Base-by-base conservation (phyloP, 2,888 invertebrate genomes). In the Caenorhabditis zanzibari region DNA sequence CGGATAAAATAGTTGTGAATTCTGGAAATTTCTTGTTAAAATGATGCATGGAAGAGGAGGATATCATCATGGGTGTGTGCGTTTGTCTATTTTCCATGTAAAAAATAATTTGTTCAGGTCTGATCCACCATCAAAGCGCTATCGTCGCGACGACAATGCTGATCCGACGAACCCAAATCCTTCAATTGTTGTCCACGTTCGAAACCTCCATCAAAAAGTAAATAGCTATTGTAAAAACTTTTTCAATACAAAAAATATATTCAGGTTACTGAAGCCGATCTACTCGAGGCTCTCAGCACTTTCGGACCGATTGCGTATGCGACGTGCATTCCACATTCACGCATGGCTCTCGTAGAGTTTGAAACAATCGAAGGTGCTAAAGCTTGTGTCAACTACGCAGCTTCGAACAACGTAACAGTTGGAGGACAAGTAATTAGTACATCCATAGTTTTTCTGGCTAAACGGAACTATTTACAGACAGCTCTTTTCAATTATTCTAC, bases 121-220 rank as follows among this genome's bases (percentile, higher is more conserved):
- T n/a, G 74, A 74, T 16, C 75, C 77, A 5, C 85, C 87, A 19
- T n/a, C 56, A 16, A 87, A 85, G 68, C 63, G 87, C 0, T 85
- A 81, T 66, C 85, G 84, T 9, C 79, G 87, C 10, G 92, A 92
- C 69, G 90, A 88, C 44, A 88, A 85, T 82, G 92, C 92, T n/a
- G 93, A 93, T 82, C 93, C 93, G 14, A 93, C 93, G 79, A 93
- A 93, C 85, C 92, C 93, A 9, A 90, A 93, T 56, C 93, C 93
- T 10, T 94, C 93, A 4, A 92, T 92, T 32, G 94, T 94, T n/a
- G 92, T 94, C 14, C 93, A 94, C 87, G 93, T 94, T 5, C 88
- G 94, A 58, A 93, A 93, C 63, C 89, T 94, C 32, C 90, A 92
- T 52, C 93, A 93, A 22, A 89, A 91, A 68, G 89, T 86, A 16